Evolutionary conservation across 2,113 vertebrate genomes (phyloP), one percentile per base, ranked within the genome.

Genomic region (Prunella himalayana): DNA sequence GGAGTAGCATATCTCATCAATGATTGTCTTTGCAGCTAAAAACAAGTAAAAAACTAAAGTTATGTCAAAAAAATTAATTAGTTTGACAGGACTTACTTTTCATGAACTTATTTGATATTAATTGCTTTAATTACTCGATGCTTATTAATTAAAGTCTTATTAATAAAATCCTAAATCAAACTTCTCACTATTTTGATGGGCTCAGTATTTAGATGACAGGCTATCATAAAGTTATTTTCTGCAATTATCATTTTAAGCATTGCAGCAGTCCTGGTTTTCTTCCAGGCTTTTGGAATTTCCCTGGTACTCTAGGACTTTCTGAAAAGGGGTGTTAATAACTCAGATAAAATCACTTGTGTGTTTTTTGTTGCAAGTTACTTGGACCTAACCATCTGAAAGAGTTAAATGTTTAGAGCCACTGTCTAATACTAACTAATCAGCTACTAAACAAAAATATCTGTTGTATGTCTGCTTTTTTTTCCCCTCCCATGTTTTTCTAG

Each of bases 81-180:
- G 79, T 90, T 95, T 96, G 86, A 96, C 96, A 94, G 89, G 65
- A 90, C 92, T 90, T 96, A 57, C 82, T 97, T 96, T 95, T 85
- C 49, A 61, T 90, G 80, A 92, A 59, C 85, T 88, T 91, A 49
- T 93, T 95, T 94, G 96, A 95, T 97, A 90, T 93, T 97, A 94
- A 95, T 93, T 96, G 57, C 80, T 94, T 95, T 96, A 95, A 97
- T 96, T 96, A 96, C 90, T 84, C 24, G 15, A 88, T 95, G 68
- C 92, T 90, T 95, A 94, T 92, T 95, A 95, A 95, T 97, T 96
- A 92, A 94, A 90, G 60, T 56, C 63, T 93, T 92, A 90, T 81
- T 95, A 91, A 95, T 86, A 93, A 92, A 95, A 92, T 91, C 81
- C 68, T 81, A 56, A 76, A 50, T 92, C 71, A 81, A 75, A 88